Base-by-base conservation (phyloP, 2,797 vertebrate species). In the Gymnocypris eckloni region DNA sequence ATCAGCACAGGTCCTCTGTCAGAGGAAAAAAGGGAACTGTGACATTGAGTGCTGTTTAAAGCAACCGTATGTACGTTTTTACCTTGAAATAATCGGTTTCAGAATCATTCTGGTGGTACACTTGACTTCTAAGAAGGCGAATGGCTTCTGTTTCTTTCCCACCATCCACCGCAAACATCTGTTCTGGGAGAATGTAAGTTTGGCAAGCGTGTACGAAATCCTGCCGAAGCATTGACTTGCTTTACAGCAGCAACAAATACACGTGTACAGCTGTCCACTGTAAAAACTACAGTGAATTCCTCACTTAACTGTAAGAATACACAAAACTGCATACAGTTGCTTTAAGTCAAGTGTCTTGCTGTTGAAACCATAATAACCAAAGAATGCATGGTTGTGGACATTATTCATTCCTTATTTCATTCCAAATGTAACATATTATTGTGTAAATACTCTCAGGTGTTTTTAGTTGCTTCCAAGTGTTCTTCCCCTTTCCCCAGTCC, bases 351-450 rank as follows among this genome's bases (percentile, higher is more conserved):
- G 12, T 54, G 67, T 39, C 15, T 81, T 86, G 39, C 75, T 90
- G 84, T 84, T 89, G 88, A 37, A 15, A 70, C 69, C 78, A 41
- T 84, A 83, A 61, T 37, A 78, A 59, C 39, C 71, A 77, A 83
- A 83, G 59, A 73, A 4, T 82, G 16, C 77, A 52, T 1, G 6
- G 6, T 71, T 56, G 12, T 67, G 56, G 8, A 56, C 64, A 69
- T 72, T 81, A 18, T 82, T 37, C 64, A 8, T 89, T 86, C 88
- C 4, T 41, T 52, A 85, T 71, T 80, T 37, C 28, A 67, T 37
- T 67, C 13, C 15, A 20, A 9, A 15, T 81, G 16, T 89, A 86
- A 87, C 73, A 85, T 72, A 56, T 86, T 86, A 15, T 72, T 59
- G 45, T 90, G 39, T 71, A 81, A 83, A 76, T 87, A 82, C 25